A percentile compares a stretch with the other conserved stretches of the same genome.
Evolutionary conservation across 2,888 invertebrate species (phyloP).

Genomic region (Eudemis profundana): DNA sequence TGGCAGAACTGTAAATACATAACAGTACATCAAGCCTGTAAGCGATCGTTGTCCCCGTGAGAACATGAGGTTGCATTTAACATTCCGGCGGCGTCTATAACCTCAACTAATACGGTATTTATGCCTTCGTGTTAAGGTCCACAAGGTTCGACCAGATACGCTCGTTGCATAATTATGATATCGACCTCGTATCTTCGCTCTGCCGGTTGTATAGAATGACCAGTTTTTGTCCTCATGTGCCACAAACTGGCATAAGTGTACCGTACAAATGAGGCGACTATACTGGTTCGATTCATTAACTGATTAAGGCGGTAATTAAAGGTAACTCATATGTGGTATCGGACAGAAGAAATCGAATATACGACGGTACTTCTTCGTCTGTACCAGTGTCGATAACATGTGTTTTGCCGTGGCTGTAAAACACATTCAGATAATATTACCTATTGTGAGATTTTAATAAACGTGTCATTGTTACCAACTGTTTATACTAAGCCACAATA

Average conservation of each 20-base stretch:
- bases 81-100: conserved; percentile 51
- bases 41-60: conserved; percentile 52
- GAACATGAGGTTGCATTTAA: conserved; percentile 54
- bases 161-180: conserved; percentile 51
- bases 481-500: conserved; percentile 15
- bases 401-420: too few relatives aligned
- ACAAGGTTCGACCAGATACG: conserved; percentile 41
- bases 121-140: conserved; percentile 10
- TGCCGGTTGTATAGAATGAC: conserved; percentile 48
- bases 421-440: background rate
- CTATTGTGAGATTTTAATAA: conserved; percentile 2
- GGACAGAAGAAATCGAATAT: too few relatives aligned
- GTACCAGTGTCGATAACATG: too few relatives aligned
- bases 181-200: conserved; percentile 45
- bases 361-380: too few relatives aligned
- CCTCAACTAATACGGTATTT: conserved; percentile 7
- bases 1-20: conserved; percentile 23
- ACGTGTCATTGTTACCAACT: conserved; percentile 10
- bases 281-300: conserved; percentile 43
- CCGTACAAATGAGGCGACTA: conserved; percentile 42
- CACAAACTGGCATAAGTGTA: conserved; percentile 47
- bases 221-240: conserved; percentile 52
- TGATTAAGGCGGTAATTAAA: conserved; percentile 20
- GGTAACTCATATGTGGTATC: conserved; percentile 4
- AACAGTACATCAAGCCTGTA: conserved; percentile 24